Percentiles rank a stretch among this genome's conserved stretches.
These are phyloP conservation scores for Diprion similis DNA, from an alignment of 1,140 invertebrate genomes.

Conservation along the genomic window DNA sequence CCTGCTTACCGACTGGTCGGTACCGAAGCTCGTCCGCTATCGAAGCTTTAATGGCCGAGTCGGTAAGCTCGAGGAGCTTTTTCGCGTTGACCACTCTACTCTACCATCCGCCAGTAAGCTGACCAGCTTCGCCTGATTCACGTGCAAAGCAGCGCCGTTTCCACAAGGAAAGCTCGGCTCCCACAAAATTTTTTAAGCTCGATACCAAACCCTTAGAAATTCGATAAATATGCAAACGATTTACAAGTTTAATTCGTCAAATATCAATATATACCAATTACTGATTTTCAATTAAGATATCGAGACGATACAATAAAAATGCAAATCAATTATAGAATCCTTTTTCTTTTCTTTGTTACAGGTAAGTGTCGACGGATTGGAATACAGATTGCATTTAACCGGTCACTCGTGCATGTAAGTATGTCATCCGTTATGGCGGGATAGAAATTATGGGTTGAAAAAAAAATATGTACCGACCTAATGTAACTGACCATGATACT, in stretches of 20 bases:
- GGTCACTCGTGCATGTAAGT: too few relatives aligned
- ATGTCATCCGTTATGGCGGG: too few relatives aligned
- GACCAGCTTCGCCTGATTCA: background rate
- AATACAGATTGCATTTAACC: too few relatives aligned
- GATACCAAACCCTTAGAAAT: too few relatives aligned
- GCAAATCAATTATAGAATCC: background rate
- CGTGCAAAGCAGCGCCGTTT: background rate
- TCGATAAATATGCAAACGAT: too few relatives aligned
- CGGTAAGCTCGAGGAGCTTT: background rate
- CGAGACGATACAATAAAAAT: background rate
- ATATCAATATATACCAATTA: too few relatives aligned
- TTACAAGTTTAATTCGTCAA: too few relatives aligned
- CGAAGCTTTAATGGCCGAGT: background rate
- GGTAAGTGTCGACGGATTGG: too few relatives aligned
- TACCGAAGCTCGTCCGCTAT: background rate
- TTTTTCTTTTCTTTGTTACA: background rate
- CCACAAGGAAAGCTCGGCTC: too few relatives aligned
- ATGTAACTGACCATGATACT: background rate
- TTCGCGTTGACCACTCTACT: background rate
- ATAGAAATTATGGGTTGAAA: too few relatives aligned
- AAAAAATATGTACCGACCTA: background rate
- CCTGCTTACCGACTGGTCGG: background rate
- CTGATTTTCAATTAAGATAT: too few relatives aligned
- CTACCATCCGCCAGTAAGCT: background rate
- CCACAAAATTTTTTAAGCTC: too few relatives aligned